Evolutionary conservation across 2,888 invertebrate genomes (phyloP).

Genomic region (Zaprionus obscuricornis): DNA sequence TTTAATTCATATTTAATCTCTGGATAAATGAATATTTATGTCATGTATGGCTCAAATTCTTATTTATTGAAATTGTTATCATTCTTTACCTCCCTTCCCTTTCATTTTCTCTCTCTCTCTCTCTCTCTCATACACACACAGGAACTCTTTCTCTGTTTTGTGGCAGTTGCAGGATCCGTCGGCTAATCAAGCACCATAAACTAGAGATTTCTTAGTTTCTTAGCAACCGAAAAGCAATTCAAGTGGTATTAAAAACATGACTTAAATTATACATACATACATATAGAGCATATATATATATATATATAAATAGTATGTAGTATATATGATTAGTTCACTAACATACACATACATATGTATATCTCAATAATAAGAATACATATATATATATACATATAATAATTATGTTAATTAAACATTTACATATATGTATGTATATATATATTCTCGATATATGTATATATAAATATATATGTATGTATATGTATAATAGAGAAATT

Average conservation of each 20-base stretch:
- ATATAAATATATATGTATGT: constrained; percentile 17
- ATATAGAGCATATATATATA: constrained; percentile 1
- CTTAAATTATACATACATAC: constrained; percentile 18
- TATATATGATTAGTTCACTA: neutral
- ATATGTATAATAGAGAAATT: constrained; percentile 13
- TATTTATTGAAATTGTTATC: too few relatives aligned
- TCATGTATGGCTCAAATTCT: too few relatives aligned
- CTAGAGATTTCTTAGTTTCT: constrained; percentile 18
- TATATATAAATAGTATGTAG: neutral
- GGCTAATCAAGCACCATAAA: constrained; percentile 13
- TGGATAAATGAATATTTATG: too few relatives aligned
- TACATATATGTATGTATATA: constrained; percentile 1
- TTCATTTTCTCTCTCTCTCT: too few relatives aligned
- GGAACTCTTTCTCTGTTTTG: neutral
- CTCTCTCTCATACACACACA: too few relatives aligned
- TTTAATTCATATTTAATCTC: too few relatives aligned
- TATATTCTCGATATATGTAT: constrained; percentile 19
- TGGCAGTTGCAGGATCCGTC: neutral
- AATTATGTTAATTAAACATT: neutral
- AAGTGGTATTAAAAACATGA: constrained; percentile 67
- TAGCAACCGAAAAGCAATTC: constrained; percentile 66
- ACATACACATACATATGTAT: constrained; percentile 10
- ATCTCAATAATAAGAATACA: constrained; percentile 3
- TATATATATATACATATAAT: neutral
- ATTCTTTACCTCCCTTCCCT: too few relatives aligned